Evolutionary conservation across 30 jellyfish, hydroid and myxozoan genomes (phyloP).

Genomic region (Nemopilema nomurai): DNA sequence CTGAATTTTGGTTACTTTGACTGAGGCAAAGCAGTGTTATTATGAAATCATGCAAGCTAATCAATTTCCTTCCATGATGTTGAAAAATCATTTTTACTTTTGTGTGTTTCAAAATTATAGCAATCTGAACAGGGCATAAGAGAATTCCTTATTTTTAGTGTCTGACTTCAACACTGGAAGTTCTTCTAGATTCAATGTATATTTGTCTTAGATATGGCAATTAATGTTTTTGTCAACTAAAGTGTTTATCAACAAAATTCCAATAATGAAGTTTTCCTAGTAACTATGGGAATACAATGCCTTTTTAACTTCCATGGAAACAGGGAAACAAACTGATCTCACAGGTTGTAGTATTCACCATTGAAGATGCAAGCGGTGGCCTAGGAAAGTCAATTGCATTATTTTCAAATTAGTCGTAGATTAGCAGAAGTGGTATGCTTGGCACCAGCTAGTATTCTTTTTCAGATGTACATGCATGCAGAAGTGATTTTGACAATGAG

Average conservation of each 20-base stretch:
- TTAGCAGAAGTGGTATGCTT: neutral
- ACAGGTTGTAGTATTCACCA: neutral
- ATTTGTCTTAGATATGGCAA: neutral
- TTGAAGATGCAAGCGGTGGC: neutral
- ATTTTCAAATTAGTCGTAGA: neutral
- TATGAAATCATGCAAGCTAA: too few species aligned
- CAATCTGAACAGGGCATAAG: too few species aligned
- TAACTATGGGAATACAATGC: neutral
- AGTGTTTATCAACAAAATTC: neutral
- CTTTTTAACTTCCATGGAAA: neutral
- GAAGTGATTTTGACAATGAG: neutral
- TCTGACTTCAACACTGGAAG: too few species aligned
- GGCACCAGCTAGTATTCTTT: neutral
- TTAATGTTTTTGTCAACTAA: neutral
- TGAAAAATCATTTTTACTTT: too few species aligned
- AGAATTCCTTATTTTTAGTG: too few species aligned
- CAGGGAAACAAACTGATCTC: neutral
- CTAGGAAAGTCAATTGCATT: too few species aligned
- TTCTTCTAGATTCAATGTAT: neutral
- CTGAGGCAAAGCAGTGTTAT: too few species aligned
- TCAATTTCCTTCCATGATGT: too few species aligned
- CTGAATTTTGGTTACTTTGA: too few species aligned
- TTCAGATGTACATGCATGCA: neutral
- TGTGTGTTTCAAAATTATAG: too few species aligned
- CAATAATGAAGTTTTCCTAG: neutral